These are phyloP conservation scores for Brachycybe producta DNA, from an alignment of 2,888 invertebrate species.

Conservation along the genomic window DNA sequence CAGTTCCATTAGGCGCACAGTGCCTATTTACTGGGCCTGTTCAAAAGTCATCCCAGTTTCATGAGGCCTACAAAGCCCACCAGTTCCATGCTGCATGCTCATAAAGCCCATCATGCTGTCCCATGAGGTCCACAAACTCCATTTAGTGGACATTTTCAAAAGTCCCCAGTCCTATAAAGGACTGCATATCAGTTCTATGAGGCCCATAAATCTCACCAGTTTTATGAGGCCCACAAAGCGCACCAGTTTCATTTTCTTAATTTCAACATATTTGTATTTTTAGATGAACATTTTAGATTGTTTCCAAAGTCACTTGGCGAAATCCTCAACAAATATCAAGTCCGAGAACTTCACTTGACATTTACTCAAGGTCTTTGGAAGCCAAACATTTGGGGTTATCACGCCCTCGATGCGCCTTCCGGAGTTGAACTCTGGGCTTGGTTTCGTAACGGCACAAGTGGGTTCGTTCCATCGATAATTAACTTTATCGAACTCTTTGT, in stretches of 20 bases:
- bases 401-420: conserved; percentile 72
- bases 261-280: conserved; percentile 27
- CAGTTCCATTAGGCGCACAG: background rate
- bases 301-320: conserved; percentile 82
- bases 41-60: too few species aligned
- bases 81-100: too few species aligned
- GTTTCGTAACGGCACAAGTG: conserved; percentile 55
- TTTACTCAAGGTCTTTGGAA: conserved; percentile 91
- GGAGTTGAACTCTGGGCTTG: conserved; percentile 91
- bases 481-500: conserved; percentile 16
- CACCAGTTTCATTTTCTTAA: background rate
- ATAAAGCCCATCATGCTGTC: too few species aligned
- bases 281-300: conserved; percentile 69
- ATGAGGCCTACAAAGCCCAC: too few species aligned
- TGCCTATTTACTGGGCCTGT: too few species aligned
- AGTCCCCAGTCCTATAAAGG: too few species aligned
- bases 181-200: too few species aligned
- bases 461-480: conserved; percentile 27
- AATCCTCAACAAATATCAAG: conserved; percentile 64
- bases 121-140: too few species aligned
- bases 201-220: background rate
- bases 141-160: too few species aligned
- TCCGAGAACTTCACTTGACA: conserved; percentile 80
- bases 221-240: background rate
- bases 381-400: conserved; percentile 88